These are phyloP conservation scores for Columba janthina DNA, from an alignment of 2,113 vertebrate genomes.

Conservation along the genomic window DNA sequence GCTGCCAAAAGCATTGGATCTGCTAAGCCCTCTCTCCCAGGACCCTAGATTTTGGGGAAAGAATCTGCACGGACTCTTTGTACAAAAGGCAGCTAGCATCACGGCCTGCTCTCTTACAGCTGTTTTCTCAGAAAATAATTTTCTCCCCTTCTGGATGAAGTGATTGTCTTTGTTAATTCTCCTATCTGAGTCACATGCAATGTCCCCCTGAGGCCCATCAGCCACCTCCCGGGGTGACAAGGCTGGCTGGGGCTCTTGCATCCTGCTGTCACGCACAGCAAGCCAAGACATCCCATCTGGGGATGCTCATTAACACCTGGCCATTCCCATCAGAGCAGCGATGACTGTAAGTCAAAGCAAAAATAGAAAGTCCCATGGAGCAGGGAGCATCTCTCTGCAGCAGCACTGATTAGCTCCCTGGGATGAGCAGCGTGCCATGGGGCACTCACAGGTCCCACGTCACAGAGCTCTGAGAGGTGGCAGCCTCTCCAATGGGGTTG, in stretches of 20 bases:
- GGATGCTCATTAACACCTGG: conserved; percentile 25
- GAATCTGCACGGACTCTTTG: background rate
- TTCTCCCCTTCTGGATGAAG: background rate
- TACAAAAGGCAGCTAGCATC: background rate
- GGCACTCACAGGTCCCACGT: background rate
- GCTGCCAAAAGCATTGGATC: background rate
- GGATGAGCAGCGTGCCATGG: background rate
- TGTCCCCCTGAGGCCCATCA: background rate
- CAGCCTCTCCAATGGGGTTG: background rate
- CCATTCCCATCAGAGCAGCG: background rate
- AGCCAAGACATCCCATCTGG: background rate
- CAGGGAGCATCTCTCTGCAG: background rate
- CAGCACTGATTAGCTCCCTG: background rate
- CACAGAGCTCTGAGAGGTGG: background rate
- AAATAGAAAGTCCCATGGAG: conserved; percentile 11
- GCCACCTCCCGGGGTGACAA: background rate
- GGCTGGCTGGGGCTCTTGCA: background rate
- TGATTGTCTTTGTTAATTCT: background rate
- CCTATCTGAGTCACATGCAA: background rate
- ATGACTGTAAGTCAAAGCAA: background rate
- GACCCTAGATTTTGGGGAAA: background rate
- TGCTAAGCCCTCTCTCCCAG: background rate
- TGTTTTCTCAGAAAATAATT: background rate
- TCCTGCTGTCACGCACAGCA: background rate
- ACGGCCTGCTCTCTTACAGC: background rate